Base-by-base conservation (phyloP, 2,888 invertebrate genomes). In the Cremastobaeus sp. region DNA sequence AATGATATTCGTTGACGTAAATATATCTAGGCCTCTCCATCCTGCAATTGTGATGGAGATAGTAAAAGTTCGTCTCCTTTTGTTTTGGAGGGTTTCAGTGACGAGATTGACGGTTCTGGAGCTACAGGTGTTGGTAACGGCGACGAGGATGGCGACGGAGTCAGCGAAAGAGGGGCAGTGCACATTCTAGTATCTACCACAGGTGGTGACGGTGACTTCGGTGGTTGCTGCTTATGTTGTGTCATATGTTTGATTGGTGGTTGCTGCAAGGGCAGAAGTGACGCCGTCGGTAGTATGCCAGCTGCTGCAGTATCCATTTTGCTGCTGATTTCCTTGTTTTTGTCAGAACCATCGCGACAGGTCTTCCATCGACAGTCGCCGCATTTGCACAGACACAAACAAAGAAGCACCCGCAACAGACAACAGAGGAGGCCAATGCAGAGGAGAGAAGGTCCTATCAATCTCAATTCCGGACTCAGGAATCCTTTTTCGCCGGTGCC, bases 401-500 rank as follows among this genome's bases (percentile, higher is more conserved):
- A 96, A 88, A 96, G 92, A 85, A 93, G 89, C 83, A 96, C 93
- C 81, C 96, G 92, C 83, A 96, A 90, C 83, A 95, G 89, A 89
- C 95, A 95, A 89, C 95, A 95, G 78, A 94, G 90, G 82, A 95
- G 90, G 80, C 96, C 96, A 81, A 94, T 91, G 83, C 91, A 92
- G 85, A 94, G 92, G 82, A 94, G 91, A 75, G 94, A 93, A 75
- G 96, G 96, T 76, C 96, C 96, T 88, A 96, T 95, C 84, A 96
- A 91, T 81, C 95, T 92, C 80, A 96, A 90, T 86, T 95, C 95
- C 77, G 94, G 92, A 77, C 96, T 95, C 92, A 95, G 91, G 93
- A 95, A 89, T 92, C 91, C 92, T 89, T 95, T 95, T 89, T 96
- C 96, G 83, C 96, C 96, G 77, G 95, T 95, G 81, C 95, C 96